Base-by-base conservation (phyloP, 2,797 vertebrate species). In the Sardinella longiceps region DNA sequence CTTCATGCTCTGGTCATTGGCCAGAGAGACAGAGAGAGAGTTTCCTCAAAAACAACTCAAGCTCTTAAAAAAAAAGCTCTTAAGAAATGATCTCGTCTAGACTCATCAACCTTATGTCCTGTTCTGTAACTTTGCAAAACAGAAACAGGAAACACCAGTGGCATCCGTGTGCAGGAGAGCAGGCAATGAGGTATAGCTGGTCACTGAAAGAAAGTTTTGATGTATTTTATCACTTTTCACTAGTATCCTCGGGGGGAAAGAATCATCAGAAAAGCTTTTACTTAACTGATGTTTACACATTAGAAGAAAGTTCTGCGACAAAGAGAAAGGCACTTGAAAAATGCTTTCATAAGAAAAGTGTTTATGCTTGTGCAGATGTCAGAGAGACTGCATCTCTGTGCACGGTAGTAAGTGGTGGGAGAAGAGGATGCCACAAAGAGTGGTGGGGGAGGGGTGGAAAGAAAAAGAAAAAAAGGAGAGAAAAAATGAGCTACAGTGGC, bases 401-500 rank as follows among this genome's bases (percentile, higher is more conserved):
- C 37, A 50, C 58, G 86, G 86, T 87, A 56, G 33, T 70, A 30
- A 12, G 15, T 18, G 5, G 33, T 33, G 37, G n/a, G 15, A 37
- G 18, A 77, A 43, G 70, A 77, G 20, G 33, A 23, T 77, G 37
- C 18, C 15, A 51, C 25, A 83, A 45, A 66, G 43, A 80, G 83
- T n/a, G n/a, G n/a, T n/a, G n/a, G n/a, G 20, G 48, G 48, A 15
- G 11, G 15, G 12, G 15, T 50, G 1, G 5, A 53, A 70, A 37
- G 18, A 14, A 25, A 14, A 45, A n/a, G 12, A 84, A 48, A 63
- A n/a, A 77, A 39, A 70, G 25, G 33, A 48, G 51, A 63, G 66
- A 86, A 84, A 90, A 89, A 84, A 74, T 45, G 87, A 88, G 88
- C 58, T 82, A 84, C 56, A 14, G 33, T 86, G 23, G 84, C 60